phyloP scores from a whole-genome alignment of 2,888 invertebrate genomes.

The Thalpophila matura region DNA sequence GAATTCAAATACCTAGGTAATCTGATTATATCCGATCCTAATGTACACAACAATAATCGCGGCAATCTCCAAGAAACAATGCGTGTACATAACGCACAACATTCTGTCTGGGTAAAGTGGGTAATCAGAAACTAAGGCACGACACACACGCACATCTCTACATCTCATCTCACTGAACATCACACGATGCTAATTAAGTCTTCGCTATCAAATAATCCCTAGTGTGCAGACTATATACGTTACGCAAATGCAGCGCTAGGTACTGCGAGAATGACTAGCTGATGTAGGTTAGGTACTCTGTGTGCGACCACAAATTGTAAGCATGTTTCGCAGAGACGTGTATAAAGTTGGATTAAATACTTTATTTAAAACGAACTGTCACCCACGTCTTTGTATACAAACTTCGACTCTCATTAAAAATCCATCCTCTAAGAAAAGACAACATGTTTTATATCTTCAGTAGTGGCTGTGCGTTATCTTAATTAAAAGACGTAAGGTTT shows the following conservation, averaged over 20 bases:
- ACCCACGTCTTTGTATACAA: not conserved
- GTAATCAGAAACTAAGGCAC: constrained; percentile 6
- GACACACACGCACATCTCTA: not conserved
- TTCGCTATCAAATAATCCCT: constrained; percentile 44
- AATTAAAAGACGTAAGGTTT: too few species aligned
- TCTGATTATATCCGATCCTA: not conserved
- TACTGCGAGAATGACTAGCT: constrained; percentile 9
- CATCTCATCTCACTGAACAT: constrained; percentile 12
- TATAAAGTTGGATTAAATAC: constrained; percentile 2
- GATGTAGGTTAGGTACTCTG: not conserved
- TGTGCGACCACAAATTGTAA: not conserved
- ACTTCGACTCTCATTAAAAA: too few species aligned
- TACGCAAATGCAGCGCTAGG: constrained; percentile 28
- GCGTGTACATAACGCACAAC: not conserved
- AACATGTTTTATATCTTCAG: too few species aligned
- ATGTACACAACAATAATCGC: not conserved
- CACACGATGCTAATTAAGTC: constrained; percentile 46
- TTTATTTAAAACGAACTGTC: not conserved
- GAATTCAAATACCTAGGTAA: too few species aligned
- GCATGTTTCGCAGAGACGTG: not conserved
- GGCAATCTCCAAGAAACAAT: not conserved
- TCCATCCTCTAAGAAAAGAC: too few species aligned
- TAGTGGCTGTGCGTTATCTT: too few species aligned
- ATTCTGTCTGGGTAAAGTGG: constrained; percentile 1
- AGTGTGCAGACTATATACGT: constrained; percentile 22